phyloP scores from a whole-genome alignment of 2,888 invertebrate species.

The Polydrusus tereticollis region DNA sequence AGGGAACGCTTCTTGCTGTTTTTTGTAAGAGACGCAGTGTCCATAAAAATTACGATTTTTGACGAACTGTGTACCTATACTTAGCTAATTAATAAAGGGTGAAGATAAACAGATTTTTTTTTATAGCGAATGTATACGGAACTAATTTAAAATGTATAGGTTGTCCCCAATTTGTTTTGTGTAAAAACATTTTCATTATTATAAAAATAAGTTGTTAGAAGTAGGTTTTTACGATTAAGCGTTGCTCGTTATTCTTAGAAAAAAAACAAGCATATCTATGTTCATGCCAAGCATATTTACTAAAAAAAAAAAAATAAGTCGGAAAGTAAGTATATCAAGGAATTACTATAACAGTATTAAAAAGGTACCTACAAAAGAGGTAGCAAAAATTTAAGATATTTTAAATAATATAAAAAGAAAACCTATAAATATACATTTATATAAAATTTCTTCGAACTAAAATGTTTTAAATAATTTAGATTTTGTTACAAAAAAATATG shows the following conservation, averaged over 20 bases:
- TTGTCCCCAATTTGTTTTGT: slow-evolving; percentile 45
- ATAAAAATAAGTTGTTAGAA: slow-evolving; percentile 44
- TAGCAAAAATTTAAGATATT: slow-evolving; percentile 42
- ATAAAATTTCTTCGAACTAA: slow-evolving; percentile 26
- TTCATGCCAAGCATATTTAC: slow-evolving; percentile 44
- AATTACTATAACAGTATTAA: slow-evolving; percentile 63
- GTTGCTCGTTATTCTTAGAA: slow-evolving; percentile 44
- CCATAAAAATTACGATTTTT: too few relatives aligned
- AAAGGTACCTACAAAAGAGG: slow-evolving; percentile 65
- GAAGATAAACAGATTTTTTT: slow-evolving; percentile 12
- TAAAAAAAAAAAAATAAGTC: slow-evolving; percentile 26
- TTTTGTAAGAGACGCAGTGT: too few relatives aligned
- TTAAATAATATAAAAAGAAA: slow-evolving; percentile 37
- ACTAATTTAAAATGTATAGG: slow-evolving; percentile 42
- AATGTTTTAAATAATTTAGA: slow-evolving; percentile 20
- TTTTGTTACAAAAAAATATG: slow-evolving; percentile 29
- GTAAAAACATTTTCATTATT: slow-evolving; percentile 44
- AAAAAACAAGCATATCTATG: slow-evolving; percentile 45
- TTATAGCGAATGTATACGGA: slow-evolving; percentile 45
- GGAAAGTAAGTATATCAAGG: slow-evolving; percentile 45
- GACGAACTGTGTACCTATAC: not conserved
- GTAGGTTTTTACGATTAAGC: slow-evolving; percentile 47
- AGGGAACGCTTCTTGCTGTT: too few relatives aligned
- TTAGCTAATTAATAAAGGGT: not conserved
- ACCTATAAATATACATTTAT: slow-evolving; percentile 34